These are phyloP conservation scores for Leptocoma aspasia DNA, from an alignment of 2,113 vertebrate species.

Conservation along the genomic window DNA sequence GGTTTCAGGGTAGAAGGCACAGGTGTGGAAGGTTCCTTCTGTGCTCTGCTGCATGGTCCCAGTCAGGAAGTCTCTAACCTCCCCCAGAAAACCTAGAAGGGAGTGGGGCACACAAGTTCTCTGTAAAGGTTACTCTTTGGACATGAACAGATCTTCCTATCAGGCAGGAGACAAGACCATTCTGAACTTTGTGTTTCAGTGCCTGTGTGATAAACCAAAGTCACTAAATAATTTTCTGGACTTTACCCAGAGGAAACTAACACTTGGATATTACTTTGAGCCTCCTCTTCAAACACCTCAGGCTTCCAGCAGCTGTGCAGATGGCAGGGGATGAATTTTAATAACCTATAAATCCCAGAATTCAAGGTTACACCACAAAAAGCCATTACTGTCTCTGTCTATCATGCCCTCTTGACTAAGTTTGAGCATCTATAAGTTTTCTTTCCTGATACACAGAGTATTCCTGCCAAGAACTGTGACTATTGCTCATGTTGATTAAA, in stretches of 20 bases:
- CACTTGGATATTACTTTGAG: not conserved
- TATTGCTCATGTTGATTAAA: not conserved
- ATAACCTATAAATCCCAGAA: not conserved
- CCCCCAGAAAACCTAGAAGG: not conserved
- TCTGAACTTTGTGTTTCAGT: not conserved
- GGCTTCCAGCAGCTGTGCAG: not conserved
- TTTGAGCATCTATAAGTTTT: not conserved
- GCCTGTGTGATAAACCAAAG: not conserved
- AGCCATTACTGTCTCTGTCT: not conserved
- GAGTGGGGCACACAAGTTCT: not conserved
- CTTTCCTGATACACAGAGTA: fast-evolving
- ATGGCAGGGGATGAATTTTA: not conserved
- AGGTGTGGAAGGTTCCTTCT: not conserved
- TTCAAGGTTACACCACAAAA: not conserved
- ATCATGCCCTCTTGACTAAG: not conserved
- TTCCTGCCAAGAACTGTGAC: not conserved
- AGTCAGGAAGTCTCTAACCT: not conserved
- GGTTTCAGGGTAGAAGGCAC: not conserved
- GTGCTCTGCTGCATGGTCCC: too few relatives aligned
- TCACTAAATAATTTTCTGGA: not conserved
- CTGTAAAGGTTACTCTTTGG: not conserved
- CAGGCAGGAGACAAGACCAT: not conserved
- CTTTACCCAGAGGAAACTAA: not conserved
- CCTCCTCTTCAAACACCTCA: not conserved
- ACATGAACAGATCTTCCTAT: not conserved